These are phyloP conservation scores for Oncopodura yosiiana DNA, from an alignment of 1,140 invertebrate species.

Conservation along the genomic window DNA sequence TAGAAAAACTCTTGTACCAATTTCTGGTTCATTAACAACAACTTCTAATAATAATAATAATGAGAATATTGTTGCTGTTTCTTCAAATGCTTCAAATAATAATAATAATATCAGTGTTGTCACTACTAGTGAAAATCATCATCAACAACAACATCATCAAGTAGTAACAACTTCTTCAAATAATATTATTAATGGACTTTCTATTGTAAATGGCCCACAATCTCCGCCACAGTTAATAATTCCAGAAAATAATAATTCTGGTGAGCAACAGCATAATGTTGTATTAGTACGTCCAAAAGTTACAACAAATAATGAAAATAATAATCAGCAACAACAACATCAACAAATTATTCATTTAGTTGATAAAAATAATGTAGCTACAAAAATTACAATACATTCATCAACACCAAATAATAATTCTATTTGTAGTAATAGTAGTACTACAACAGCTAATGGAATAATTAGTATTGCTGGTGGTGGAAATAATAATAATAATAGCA, in stretches of 20 bases:
- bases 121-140: constrained; percentile 4
- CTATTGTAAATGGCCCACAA: constrained; percentile 24
- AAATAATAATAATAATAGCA: neutral
- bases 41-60: constrained; percentile 5
- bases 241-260: constrained; percentile 28
- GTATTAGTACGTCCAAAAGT: constrained; percentile 28
- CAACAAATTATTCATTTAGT: constrained; percentile 7
- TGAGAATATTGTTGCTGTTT: no score
- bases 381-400: neutral
- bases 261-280: constrained; percentile 10
- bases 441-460: neutral
- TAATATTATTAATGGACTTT: constrained; percentile 18
- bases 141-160: constrained; percentile 1
- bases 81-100: constrained; percentile 1
- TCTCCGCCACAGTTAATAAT: constrained; percentile 35
- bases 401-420: neutral
- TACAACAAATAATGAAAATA: constrained; percentile 2
- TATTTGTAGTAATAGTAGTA: neutral
- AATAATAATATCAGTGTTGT: neutral
- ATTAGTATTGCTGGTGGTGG: constrained; percentile 6
- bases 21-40: no score
- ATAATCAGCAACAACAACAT: neutral
- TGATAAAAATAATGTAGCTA: constrained; percentile 4
- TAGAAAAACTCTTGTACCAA: constrained; percentile 22
- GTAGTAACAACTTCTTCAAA: constrained; percentile 10